These are phyloP conservation scores for Toxotes chatareus DNA, from an alignment of 2,113 vertebrate species.

Conservation along the genomic window DNA sequence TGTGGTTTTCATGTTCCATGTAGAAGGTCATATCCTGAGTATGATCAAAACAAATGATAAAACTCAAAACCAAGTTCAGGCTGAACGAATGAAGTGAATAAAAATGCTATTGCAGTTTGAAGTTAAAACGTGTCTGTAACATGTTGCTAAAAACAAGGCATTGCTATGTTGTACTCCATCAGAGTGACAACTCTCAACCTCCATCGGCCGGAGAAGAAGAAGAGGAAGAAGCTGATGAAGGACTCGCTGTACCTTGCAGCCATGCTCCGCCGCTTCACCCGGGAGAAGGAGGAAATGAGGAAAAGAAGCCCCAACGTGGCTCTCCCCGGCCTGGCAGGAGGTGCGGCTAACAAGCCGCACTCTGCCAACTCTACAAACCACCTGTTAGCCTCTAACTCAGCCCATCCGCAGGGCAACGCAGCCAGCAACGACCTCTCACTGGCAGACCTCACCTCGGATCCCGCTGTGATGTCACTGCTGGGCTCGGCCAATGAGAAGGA, in stretches of 20 bases:
- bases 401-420: conserved; percentile 78
- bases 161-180: conserved; percentile 29
- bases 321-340: conserved; percentile 35
- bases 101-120: not conserved
- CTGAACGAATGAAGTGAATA: conserved; percentile 1
- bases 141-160: conserved; percentile 4
- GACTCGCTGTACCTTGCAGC: conserved; percentile 93
- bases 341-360: conserved; percentile 76
- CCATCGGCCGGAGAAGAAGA: conserved; percentile 97
- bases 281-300: conserved; percentile 94
- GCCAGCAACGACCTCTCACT: conserved; percentile 79
- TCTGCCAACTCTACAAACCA: conserved; percentile 74
- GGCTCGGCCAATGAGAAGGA: conserved; percentile 93
- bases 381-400: conserved; percentile 80
- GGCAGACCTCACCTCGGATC: conserved; percentile 85
- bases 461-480: conserved; percentile 93
- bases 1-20: not conserved
- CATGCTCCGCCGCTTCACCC: conserved; percentile 95
- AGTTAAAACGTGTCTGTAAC: not conserved
- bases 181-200: conserved; percentile 91
- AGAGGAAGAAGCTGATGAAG: conserved; percentile 95
- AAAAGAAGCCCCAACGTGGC: conserved; percentile 83
- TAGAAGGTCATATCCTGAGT: not conserved
- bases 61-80: not conserved
- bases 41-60: not conserved